phyloP scores from a whole-genome alignment of 2,113 vertebrate species.

The Spermophilus dauricus region DNA sequence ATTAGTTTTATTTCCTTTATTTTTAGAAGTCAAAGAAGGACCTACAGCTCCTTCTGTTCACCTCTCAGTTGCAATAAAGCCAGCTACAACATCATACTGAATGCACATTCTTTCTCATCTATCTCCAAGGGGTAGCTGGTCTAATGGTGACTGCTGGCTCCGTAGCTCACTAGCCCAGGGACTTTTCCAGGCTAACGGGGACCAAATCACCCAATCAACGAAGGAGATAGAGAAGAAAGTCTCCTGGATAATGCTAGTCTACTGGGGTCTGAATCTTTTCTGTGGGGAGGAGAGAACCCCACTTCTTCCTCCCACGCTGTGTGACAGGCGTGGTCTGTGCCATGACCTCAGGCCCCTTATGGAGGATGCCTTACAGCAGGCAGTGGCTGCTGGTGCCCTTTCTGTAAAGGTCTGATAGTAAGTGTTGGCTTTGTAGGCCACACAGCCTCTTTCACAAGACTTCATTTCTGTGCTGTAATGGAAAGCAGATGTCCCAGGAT shows the following conservation, averaged over 20 bases:
- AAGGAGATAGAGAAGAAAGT: background rate
- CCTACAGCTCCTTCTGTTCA: background rate
- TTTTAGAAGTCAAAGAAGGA: conserved; percentile 26
- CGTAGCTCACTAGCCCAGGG: background rate
- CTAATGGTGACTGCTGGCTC: background rate
- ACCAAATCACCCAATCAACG: background rate
- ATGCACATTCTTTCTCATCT: background rate
- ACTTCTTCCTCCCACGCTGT: background rate
- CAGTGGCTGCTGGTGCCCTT: rapidly evolving
- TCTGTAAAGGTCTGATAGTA: background rate
- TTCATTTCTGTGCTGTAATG: no score
- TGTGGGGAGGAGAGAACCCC: background rate
- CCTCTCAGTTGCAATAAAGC: background rate
- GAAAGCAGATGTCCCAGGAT: no score
- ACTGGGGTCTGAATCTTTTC: background rate
- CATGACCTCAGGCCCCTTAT: background rate
- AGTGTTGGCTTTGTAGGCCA: background rate
- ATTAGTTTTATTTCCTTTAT: conserved; percentile 63
- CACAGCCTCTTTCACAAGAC: background rate
- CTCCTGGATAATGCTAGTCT: background rate
- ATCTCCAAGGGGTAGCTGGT: background rate
- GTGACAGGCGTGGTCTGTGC: background rate
- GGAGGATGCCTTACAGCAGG: no score
- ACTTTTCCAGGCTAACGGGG: background rate
- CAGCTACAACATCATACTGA: background rate